phyloP scores from a whole-genome alignment of 1,140 invertebrate genomes.

The Bacillus rossius region DNA sequence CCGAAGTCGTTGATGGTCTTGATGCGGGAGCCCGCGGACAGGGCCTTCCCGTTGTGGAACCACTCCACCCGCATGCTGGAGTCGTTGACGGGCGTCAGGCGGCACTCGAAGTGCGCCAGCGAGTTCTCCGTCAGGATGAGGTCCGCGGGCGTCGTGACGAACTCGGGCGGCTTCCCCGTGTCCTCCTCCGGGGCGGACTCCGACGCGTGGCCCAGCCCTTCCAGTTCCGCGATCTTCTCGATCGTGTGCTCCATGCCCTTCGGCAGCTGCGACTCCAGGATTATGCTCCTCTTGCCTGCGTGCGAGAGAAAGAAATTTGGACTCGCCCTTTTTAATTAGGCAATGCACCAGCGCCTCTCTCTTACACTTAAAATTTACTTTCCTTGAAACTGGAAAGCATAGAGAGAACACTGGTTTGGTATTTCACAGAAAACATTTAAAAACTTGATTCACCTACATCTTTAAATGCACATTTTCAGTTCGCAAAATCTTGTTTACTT shows the following conservation, averaged over 20 bases:
- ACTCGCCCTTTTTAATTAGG: too few relatives aligned
- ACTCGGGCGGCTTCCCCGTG: slow-evolving; percentile 85
- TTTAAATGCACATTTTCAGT: too few relatives aligned
- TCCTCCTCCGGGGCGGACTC: slow-evolving; percentile 67
- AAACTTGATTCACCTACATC: too few relatives aligned
- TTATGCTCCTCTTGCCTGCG: slow-evolving; percentile 75
- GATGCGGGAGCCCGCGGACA: slow-evolving; percentile 79
- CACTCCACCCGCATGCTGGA: slow-evolving; percentile 91
- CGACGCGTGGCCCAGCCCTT: slow-evolving; percentile 68
- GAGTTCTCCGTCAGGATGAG: slow-evolving; percentile 81
- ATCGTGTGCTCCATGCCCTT: slow-evolving; percentile 91
- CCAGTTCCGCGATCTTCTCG: slow-evolving; percentile 87
- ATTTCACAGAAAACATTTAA: too few relatives aligned
- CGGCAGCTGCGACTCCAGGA: slow-evolving; percentile 85
- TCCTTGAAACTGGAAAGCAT: too few relatives aligned
- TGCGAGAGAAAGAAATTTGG: too few relatives aligned
- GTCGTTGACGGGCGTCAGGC: slow-evolving; percentile 84
- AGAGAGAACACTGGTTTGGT: too few relatives aligned
- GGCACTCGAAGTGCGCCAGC: slow-evolving; percentile 88
- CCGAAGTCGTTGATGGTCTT: slow-evolving; percentile 93
- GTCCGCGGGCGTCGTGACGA: slow-evolving; percentile 82
- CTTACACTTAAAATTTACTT: too few relatives aligned
- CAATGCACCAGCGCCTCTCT: too few relatives aligned
- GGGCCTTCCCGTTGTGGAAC: slow-evolving; percentile 92
- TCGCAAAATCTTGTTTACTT: too few relatives aligned